Evolutionary conservation across 2,797 vertebrate genomes (phyloP), one percentile per base, ranked within the genome.

Genomic region (Psittacula derbiana): DNA sequence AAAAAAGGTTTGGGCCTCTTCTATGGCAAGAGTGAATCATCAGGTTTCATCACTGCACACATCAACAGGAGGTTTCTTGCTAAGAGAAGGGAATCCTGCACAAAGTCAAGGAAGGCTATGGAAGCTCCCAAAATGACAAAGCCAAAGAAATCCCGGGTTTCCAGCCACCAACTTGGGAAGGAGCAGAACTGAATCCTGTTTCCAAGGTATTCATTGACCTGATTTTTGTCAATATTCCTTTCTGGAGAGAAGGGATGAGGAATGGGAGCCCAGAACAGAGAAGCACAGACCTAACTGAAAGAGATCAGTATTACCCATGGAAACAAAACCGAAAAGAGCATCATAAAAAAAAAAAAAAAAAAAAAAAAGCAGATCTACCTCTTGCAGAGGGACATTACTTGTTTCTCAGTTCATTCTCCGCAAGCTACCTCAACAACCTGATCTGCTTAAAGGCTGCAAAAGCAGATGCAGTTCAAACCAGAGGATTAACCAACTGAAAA

Each of bases 101-200:
- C 36, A 52, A 79, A 91, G 49, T 41, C 69, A 85, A 78, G 69
- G 8, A 85, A 49, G 40, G 71, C 41, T 49, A 65, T 10, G 6
- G 47, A 85, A 46, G 30, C 30, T 91, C 55, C 89, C 66, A 86
- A 90, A 81, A 82, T 23, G 60, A 79, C 33, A 82, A 58, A 86
- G 86, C 44, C 80, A 76, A 78, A 79, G 73, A 91, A 90, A 80
- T 30, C 49, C 55, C 27, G 44, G 73, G 73, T 70, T 79, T 81
- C 44, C 44, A 76, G 90, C 55, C 71, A 84, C 36, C 0, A 0
- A 55, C n/a, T 62, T 0, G 0, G 24, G 55, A 91, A 94, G 55
- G 2, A 0, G 57, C 43, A 90, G 53, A 80, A 86, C 40, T 62
- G 24, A 83, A 79, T 57, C 60, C 21, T 71, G 44, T 58, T 90